Evolutionary conservation across 1,140 invertebrate species (phyloP), one percentile per base, ranked within the genome.

Genomic region (Calephelis nemesis): DNA sequence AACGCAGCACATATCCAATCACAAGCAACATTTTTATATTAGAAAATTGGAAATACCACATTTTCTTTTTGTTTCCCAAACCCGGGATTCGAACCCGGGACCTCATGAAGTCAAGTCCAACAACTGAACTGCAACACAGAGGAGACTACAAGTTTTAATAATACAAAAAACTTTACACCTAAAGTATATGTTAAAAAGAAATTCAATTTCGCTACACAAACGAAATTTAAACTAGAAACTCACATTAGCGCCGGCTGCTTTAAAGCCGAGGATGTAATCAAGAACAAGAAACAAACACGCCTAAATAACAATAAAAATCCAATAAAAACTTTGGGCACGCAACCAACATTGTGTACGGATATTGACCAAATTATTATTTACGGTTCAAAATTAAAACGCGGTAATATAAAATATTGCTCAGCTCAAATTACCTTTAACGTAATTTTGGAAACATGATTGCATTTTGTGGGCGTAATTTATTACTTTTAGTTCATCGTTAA

Each of bases 291-390:
- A 91, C 88, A 90, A 91, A 91, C 89, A 91, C 84, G 85, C 81
- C 87, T 90, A 91, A 91, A 91, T 91, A 91, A 89, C 88, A 91
- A 91, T 91, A 88, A 91, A 90, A 91, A 88, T 88, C 75, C 84
- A 91, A 91, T 91, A 88, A 91, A 91, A 91, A 88, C 86, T 91
- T 90, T 82, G 82, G 75, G 72, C 87, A 90, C 87, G 88, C 86
- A 85, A 91, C 87, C 85, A 78, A 84, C 89, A 88, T 88, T 88
- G 82, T 87, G 79, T 79, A 71, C 77, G 80, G 86, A 84, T 88
- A 88, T 91, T 88, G 84, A 88, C 86, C 83, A 91, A 91, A 91
- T 90, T 87, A 85, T 91, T 90, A 91, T 91, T 91, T 91, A 90
- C 82, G 85, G 82, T 72, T 85, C 67, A 72, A 85, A 90, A 91